phyloP scores from a whole-genome alignment of 2,113 vertebrate genomes.

The Tapirus terrestris region DNA sequence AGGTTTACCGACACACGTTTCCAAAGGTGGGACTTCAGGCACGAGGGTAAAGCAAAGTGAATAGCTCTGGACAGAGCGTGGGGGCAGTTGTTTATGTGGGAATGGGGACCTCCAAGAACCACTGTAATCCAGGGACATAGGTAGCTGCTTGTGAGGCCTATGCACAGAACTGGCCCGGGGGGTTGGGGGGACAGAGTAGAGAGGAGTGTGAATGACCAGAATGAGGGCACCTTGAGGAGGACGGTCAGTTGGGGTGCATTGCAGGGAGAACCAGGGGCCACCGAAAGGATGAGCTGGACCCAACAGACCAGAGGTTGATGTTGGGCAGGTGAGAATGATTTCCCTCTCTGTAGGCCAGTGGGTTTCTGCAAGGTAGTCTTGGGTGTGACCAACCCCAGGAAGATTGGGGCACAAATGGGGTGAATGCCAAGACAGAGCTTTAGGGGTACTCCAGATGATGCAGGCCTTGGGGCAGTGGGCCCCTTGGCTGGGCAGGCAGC shows the following conservation, averaged over 20 bases:
- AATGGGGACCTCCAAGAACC: not conserved
- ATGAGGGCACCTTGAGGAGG: not conserved
- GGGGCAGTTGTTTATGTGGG: not conserved
- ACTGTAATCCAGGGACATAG: fast-evolving
- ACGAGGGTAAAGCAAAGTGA: not conserved
- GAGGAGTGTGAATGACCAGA: not conserved
- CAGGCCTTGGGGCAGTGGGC: not conserved
- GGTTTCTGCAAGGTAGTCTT: not conserved
- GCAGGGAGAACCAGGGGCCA: not conserved
- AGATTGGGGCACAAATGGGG: not conserved
- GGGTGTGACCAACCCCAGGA: not conserved
- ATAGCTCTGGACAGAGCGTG: not conserved
- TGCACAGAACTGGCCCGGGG: fast-evolving
- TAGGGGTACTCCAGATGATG: not conserved
- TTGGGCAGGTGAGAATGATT: fast-evolving
- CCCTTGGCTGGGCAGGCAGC: not conserved
- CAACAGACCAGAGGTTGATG: not conserved
- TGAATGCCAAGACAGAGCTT: not conserved
- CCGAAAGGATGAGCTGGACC: not conserved
- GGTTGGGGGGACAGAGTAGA: not conserved
- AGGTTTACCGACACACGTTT: fast-evolving
- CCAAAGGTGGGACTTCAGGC: not conserved
- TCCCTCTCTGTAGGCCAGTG: not conserved
- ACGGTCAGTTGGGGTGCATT: not conserved
- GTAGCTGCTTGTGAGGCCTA: not conserved